A percentile compares a stretch with the other conserved stretches of the same genome.
Evolutionary conservation across 23 tunicate species (phyloP).

Genomic region (Ciona savignyi): DNA sequence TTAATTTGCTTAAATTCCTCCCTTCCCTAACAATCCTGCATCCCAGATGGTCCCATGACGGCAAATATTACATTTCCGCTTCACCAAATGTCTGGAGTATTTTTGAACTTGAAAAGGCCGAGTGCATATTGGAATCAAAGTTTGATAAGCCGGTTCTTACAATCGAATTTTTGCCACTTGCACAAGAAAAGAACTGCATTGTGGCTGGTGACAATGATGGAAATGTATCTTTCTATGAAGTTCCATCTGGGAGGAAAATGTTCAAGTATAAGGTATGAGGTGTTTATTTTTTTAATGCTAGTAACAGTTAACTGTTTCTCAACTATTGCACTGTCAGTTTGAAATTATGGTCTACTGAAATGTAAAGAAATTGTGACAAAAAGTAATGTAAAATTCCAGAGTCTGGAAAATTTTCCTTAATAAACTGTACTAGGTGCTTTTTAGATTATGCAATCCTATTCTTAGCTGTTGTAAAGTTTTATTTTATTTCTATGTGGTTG

Average conservation of each 20-base stretch:
- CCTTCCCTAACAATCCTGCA: too few species aligned
- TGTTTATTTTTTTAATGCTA: too few species aligned
- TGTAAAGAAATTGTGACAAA: too few species aligned
- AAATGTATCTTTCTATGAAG: constrained; percentile 13
- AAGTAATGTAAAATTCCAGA: too few species aligned
- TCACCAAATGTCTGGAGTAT: constrained; percentile 35
- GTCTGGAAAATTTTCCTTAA: too few species aligned
- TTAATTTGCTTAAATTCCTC: background rate
- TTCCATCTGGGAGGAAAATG: constrained; percentile 9
- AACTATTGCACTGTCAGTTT: too few species aligned
- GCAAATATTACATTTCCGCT: constrained; percentile 43
- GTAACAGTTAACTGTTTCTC: too few species aligned
- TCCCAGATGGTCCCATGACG: constrained; percentile 41
- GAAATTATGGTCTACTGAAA: too few species aligned
- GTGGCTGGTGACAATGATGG: constrained; percentile 37
- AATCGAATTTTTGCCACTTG: constrained; percentile 19
- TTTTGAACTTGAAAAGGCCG: constrained; percentile 48
- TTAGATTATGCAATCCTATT: background rate
- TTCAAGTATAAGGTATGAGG: constrained; percentile 11
- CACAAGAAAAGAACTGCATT: background rate
- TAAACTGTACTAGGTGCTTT: too few species aligned
- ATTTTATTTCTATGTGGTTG: constrained; percentile 9
- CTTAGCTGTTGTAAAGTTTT: constrained; percentile 30
- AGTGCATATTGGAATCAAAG: constrained; percentile 35
- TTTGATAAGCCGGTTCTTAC: constrained; percentile 3